Evolutionary conservation across 2,888 invertebrate species (phyloP).

Genomic region (Polydrusus cervinus): DNA sequence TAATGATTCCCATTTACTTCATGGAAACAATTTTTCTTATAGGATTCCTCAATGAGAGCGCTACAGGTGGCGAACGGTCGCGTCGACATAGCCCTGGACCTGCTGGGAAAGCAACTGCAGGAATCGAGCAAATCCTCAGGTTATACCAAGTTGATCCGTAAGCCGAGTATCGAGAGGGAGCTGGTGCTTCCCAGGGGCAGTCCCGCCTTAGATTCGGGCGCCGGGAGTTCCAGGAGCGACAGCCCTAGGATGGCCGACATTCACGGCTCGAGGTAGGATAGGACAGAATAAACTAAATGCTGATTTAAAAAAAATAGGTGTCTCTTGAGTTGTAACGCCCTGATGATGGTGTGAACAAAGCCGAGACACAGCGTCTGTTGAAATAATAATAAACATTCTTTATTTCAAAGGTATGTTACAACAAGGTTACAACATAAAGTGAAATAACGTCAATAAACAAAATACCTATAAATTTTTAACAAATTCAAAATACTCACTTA

Average conservation of each 20-base stretch:
- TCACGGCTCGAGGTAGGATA: conserved; percentile 72
- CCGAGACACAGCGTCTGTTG: too few relatives aligned
- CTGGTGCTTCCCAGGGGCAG: conserved; percentile 85
- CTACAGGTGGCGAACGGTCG: conserved; percentile 82
- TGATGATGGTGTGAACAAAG: too few relatives aligned
- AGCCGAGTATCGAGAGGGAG: conserved; percentile 91
- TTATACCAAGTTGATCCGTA: conserved; percentile 84
- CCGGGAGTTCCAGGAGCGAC: conserved; percentile 91
- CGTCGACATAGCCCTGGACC: conserved; percentile 81
- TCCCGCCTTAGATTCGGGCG: conserved; percentile 90
- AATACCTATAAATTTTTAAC: too few relatives aligned
- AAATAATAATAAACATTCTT: too few relatives aligned
- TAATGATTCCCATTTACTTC: background rate
- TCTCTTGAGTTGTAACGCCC: too few relatives aligned
- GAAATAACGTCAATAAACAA: too few relatives aligned
- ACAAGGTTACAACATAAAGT: too few relatives aligned
- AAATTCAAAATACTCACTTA: too few relatives aligned
- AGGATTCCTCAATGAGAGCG: conserved; percentile 82
- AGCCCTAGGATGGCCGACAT: conserved; percentile 82
- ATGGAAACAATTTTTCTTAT: conserved; percentile 57
- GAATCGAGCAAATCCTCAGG: conserved; percentile 56
- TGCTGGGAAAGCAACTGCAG: conserved; percentile 74
- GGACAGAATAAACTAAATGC: too few relatives aligned
- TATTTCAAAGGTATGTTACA: too few relatives aligned
- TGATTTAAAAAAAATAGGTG: too few relatives aligned